These are phyloP conservation scores for Acanthopleura granulata DNA, from an alignment of 2,888 invertebrate species.

Conservation along the genomic window DNA sequence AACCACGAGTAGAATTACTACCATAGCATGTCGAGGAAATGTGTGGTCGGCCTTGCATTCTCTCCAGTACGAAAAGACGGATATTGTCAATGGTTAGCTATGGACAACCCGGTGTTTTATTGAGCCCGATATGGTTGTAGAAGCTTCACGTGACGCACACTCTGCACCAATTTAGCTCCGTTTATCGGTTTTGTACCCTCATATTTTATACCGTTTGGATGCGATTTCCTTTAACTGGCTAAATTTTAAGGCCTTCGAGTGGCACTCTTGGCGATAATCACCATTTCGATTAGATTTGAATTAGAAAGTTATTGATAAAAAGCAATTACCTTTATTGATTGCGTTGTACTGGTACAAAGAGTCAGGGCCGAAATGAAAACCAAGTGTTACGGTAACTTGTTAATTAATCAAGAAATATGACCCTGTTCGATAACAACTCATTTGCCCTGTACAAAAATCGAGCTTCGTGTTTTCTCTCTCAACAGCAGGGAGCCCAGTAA, in stretches of 20 bases:
- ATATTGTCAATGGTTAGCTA: not conserved
- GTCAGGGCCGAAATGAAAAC: too few species aligned
- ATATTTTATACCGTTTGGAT: not conserved
- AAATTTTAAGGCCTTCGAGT: not conserved
- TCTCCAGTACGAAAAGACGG: not conserved
- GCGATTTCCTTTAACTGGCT: not conserved
- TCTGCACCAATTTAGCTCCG: not conserved
- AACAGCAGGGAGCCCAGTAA: too few species aligned
- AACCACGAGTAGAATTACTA: too few species aligned
- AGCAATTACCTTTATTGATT: not conserved
- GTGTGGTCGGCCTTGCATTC: too few species aligned
- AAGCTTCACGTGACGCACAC: not conserved
- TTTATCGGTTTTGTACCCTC: slow-evolving; percentile 1
- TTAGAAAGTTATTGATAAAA: slow-evolving; percentile 5
- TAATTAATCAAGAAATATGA: too few species aligned
- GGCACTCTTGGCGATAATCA: not conserved
- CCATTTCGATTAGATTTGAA: not conserved
- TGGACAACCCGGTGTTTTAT: not conserved
- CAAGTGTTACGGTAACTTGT: too few species aligned
- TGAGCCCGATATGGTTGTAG: not conserved
- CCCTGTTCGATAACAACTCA: too few species aligned
- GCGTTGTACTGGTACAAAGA: too few species aligned
- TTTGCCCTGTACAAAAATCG: too few species aligned
- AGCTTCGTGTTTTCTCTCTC: too few species aligned
- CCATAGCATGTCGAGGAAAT: too few species aligned